Conservation (phyloP, 2,797 vertebrate species). For the Ctenochaetus hawaiiensis region DNA sequence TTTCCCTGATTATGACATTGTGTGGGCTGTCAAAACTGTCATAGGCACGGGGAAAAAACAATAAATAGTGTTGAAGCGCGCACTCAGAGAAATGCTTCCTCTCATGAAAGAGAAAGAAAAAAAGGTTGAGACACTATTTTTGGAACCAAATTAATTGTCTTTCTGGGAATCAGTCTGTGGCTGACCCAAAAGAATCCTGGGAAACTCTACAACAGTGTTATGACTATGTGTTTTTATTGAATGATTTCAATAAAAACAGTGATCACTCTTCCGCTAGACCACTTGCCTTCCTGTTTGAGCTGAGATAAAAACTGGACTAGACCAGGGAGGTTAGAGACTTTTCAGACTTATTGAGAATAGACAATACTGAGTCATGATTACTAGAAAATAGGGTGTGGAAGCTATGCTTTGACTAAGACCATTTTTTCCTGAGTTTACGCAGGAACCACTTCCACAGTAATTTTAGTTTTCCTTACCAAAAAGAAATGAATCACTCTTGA, state of each 20-base stretch:
- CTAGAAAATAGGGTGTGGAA: constrained; percentile 27
- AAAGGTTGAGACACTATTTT: background rate
- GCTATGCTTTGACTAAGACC: background rate
- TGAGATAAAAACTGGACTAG: constrained; percentile 9
- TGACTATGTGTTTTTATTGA: background rate
- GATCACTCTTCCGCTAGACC: background rate
- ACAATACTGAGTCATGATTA: constrained; percentile 62
- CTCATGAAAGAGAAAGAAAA: background rate
- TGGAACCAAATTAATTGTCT: background rate
- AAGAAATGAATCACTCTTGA: background rate
- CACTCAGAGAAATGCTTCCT: constrained; percentile 1
- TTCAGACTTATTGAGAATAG: constrained; percentile 51
- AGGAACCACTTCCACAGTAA: constrained; percentile 5
- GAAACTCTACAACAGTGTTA: background rate
- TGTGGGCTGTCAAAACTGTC: background rate
- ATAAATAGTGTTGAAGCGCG: background rate
- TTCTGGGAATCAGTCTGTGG: background rate
- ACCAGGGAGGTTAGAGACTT: background rate
- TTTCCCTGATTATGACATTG: constrained; percentile 4
- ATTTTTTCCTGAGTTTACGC: background rate
- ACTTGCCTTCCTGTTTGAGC: background rate
- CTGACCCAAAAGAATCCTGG: background rate
- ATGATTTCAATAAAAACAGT: background rate
- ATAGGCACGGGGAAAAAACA: background rate
- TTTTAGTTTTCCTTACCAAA: background rate